Base-by-base conservation (phyloP, 2,113 vertebrate species). In the Syrrhaptes paradoxus region DNA sequence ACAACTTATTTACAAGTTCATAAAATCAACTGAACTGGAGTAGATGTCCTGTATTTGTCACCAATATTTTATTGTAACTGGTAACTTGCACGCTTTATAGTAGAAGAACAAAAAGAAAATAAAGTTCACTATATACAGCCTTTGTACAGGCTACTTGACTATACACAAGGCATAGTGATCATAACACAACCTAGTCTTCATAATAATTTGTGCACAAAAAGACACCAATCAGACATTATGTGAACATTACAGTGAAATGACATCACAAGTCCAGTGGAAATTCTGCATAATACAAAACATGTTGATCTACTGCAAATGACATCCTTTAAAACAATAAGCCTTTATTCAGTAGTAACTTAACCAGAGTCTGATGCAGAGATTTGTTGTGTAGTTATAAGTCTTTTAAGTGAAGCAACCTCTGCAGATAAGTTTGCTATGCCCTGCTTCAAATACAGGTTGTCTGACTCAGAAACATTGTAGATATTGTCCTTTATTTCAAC, bases 51-150 rank as follows among this genome's bases (percentile, higher is more conserved):
- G 95, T 97, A 95, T 96, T 95, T 97, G 98, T 98, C 98, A 98
- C 98, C 98, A 97, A 98, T 97, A 96, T 97, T 99, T 99, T 99
- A 99, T 99, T 99, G 97, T 98, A 98, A 98, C 98, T 98, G 98
- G 98, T 96, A 98, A 98, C 97, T 96, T 97, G 96, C 98, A 98
- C 96, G 67, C 95, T 98, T 98, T 98, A 97, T 97, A 98, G 98
- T 81, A 98, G 97, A 98, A 98, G 96, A 97, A 97, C 93, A 97
- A 93, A 93, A 96, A 90, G 97, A 98, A 96, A 98, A 98, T 97
- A 96, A 98, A 96, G 94, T 98, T 96, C 97, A 86, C 79, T 98
- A 97, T 98, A 97, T 98, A 98, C 97, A 98, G 97, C 97, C 98
- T 97, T 95, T 94, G 98, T 89, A 92, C 94, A 97, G 97, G 96